Percentiles rank a stretch among this genome's conserved stretches.
These are phyloP conservation scores for Larimichthys polyactis DNA, from an alignment of 2,113 vertebrate species.

Conservation along the genomic window DNA sequence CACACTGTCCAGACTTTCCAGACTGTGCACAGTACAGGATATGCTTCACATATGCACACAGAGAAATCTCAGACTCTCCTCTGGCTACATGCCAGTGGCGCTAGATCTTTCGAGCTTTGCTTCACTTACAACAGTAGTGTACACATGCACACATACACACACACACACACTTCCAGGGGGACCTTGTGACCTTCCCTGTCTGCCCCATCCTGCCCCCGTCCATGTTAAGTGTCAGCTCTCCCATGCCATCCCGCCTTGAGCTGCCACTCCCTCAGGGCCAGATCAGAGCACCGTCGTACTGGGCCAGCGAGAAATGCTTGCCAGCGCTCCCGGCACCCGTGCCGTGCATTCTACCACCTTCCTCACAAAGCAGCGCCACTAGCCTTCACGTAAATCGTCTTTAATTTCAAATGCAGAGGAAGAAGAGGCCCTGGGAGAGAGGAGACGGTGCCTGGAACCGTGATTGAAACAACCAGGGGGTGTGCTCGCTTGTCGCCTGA, in stretches of 20 bases:
- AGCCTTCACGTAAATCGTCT: constrained; percentile 37
- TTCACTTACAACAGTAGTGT: constrained; percentile 6
- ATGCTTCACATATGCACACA: constrained; percentile 11
- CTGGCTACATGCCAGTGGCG: constrained; percentile 21
- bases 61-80: constrained; percentile 6
- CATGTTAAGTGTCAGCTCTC: constrained; percentile 73
- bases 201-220: constrained; percentile 57
- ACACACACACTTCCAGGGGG: constrained; percentile 52
- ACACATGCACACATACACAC: constrained; percentile 26
- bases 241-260: constrained; percentile 44
- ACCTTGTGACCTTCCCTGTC: constrained; percentile 77
- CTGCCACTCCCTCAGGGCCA: constrained; percentile 37
- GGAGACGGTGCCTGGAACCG: constrained; percentile 36
- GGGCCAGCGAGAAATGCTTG: constrained; percentile 36
- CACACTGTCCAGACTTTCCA: constrained; percentile 14
- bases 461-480: constrained; percentile 63
- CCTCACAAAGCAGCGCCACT: constrained; percentile 38
- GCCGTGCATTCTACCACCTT: neutral
- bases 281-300: constrained; percentile 49
- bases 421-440: constrained; percentile 43
- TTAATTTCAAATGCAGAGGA: constrained; percentile 51
- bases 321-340: constrained; percentile 37
- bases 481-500: constrained; percentile 51
- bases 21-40: constrained; percentile 22
- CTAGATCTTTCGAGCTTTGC: constrained; percentile 26